Percentiles rank a stretch among this genome's conserved stretches.
Evolutionary conservation across 2,113 vertebrate species (phyloP).

Genomic region (Acrocephalus kingi): DNA sequence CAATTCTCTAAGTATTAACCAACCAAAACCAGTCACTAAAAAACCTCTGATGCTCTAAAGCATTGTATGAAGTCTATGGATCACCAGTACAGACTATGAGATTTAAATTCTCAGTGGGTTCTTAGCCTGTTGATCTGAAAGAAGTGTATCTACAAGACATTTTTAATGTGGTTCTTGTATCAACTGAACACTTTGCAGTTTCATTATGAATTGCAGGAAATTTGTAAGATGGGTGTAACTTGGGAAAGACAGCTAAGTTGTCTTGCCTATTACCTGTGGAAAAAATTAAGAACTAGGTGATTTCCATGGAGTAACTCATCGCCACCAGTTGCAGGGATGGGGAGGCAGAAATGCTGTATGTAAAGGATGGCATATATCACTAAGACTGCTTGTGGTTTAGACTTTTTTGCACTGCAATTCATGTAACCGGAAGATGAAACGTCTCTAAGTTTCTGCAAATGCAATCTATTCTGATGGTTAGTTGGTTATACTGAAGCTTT

Average conservation of each 20-base stretch:
- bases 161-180: background rate
- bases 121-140: background rate
- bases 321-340: background rate
- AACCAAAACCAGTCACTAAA: background rate
- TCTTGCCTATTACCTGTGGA: background rate
- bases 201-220: background rate
- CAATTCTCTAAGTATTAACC: background rate
- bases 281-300: background rate
- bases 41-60: background rate
- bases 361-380: background rate
- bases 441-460: background rate
- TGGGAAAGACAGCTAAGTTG: background rate
- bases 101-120: background rate
- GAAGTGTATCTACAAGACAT: background rate
- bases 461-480: background rate
- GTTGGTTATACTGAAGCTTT: background rate
- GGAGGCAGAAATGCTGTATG: background rate
- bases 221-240: background rate
- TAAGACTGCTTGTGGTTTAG: background rate
- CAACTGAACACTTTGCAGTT: background rate
- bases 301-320: background rate
- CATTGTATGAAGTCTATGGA: background rate
- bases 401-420: background rate
- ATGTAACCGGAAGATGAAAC: background rate
- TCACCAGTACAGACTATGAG: background rate